phyloP scores from a whole-genome alignment of 2,797 vertebrate genomes.

The Melanotaenia pygmaea region DNA sequence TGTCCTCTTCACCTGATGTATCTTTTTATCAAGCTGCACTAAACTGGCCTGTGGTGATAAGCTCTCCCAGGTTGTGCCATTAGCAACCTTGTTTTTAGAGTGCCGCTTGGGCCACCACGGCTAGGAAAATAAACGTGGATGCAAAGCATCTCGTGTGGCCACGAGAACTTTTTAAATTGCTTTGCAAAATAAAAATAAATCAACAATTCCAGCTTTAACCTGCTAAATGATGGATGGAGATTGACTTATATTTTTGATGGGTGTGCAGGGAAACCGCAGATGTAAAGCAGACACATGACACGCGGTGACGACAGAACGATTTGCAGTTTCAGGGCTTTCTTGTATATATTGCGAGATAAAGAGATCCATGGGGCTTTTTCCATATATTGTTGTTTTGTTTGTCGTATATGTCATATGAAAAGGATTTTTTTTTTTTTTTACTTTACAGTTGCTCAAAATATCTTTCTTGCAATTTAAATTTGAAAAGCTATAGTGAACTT shows the following conservation, averaged over 20 bases:
- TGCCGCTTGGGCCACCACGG: background rate
- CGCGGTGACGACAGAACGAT: slow-evolving; percentile 60
- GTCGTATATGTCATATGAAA: slow-evolving; percentile 76
- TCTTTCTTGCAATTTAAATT: slow-evolving; percentile 73
- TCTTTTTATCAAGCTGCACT: slow-evolving; percentile 64
- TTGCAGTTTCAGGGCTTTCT: slow-evolving; percentile 79
- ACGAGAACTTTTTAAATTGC: slow-evolving; percentile 5
- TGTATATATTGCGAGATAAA: slow-evolving; percentile 76
- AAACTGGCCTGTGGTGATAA: slow-evolving; percentile 36
- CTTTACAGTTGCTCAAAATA: slow-evolving; percentile 66
- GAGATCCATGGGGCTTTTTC: slow-evolving; percentile 63
- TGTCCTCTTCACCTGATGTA: slow-evolving; percentile 30
- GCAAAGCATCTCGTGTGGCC: slow-evolving; percentile 23
- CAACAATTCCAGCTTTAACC: slow-evolving; percentile 5
- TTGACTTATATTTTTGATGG: slow-evolving; percentile 13
- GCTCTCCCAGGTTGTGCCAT: slow-evolving; percentile 9
- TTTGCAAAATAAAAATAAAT: background rate
- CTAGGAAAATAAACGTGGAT: slow-evolving; percentile 34
- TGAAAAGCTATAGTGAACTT: slow-evolving; percentile 78
- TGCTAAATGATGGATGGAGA: slow-evolving; percentile 31
- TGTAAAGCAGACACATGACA: slow-evolving; percentile 38
- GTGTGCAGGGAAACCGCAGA: slow-evolving; percentile 21
- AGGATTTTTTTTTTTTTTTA: slow-evolving; percentile 68
- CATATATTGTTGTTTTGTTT: slow-evolving; percentile 66
- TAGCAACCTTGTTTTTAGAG: slow-evolving; percentile 1